Evolutionary conservation across 2,888 invertebrate genomes (phyloP), one percentile per base, ranked within the genome.

Genomic region (Eupithecia subfuscata): DNA sequence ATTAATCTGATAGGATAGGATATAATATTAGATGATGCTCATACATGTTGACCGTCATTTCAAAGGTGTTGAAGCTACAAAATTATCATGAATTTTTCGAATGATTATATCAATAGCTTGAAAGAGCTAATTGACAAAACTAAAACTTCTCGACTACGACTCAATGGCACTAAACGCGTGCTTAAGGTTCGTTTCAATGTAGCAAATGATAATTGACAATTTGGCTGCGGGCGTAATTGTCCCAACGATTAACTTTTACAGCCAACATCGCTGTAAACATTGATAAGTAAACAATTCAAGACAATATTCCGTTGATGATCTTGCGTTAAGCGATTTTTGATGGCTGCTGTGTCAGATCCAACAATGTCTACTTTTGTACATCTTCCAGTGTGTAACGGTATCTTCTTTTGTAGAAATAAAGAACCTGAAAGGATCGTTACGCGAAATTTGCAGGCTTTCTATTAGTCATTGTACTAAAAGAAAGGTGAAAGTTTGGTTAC

Each of bases 181-280:
- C 64, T 37, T n/a, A 40, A 18, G 37, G 65, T 67, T 67, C 34
- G 40, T 18, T 68, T 85, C 87, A 84, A 84, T 83, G 81, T 84
- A 83, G 80, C 81, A 80, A 80, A 86, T 84, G 81, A 85, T 87
- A 86, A 87, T 88, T 85, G 87, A 80, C 85, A 85, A 88, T 87
- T 88, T 85, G 83, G 82, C 78, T 81, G 75, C 77, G 82, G 79
- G 81, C 81, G 87, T 91, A 90, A 91, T 90, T 89, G 86, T 85
- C 83, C 72, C 74, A 81, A 78, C 85, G 84, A 88, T 91, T 89
- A 90, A 86, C 84, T 87, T 88, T 88, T 85, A 88, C 87, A 89
- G 86, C 80, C 81, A 79, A 86, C 84, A 83, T 83, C 84, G 82
- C 78, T 77, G 87, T 85, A 88, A 90, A 90, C 89, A 90, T 90